phyloP scores from a whole-genome alignment of 2,888 invertebrate species.

The Pseudococcus longispinus region DNA sequence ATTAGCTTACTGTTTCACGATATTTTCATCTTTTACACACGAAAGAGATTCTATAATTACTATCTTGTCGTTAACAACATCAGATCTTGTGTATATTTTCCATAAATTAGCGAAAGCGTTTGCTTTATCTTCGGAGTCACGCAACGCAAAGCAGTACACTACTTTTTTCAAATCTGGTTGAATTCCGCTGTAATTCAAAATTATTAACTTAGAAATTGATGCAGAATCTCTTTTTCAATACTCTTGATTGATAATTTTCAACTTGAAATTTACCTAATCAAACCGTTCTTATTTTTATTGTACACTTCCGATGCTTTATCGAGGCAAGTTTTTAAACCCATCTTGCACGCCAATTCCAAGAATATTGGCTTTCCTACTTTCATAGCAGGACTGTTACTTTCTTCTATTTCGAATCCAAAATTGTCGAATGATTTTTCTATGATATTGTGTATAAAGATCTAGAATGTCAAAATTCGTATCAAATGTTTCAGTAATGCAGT shows the following conservation, averaged over 20 bases:
- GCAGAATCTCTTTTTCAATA: too few species aligned
- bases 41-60: conserved; percentile 46
- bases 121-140: conserved; percentile 41
- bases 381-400: background rate
- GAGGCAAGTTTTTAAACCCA: background rate
- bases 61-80: conserved; percentile 48
- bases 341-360: background rate
- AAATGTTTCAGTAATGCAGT: background rate
- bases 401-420: background rate
- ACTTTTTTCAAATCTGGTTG: conserved; percentile 57
- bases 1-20: conserved; percentile 23
- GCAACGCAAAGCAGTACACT: conserved; percentile 51
- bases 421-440: background rate
- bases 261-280: background rate
- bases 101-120: conserved; percentile 15
- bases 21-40: background rate
- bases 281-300: background rate
- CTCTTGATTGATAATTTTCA: background rate
- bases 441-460: background rate
- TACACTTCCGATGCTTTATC: background rate
- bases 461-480: background rate
- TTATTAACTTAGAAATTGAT: background rate
- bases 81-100: background rate
- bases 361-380: background rate
- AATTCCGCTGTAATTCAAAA: conserved; percentile 48